Evolutionary conservation across 2,797 vertebrate genomes (phyloP).

Genomic region (Lagocephalus sceleratus): DNA sequence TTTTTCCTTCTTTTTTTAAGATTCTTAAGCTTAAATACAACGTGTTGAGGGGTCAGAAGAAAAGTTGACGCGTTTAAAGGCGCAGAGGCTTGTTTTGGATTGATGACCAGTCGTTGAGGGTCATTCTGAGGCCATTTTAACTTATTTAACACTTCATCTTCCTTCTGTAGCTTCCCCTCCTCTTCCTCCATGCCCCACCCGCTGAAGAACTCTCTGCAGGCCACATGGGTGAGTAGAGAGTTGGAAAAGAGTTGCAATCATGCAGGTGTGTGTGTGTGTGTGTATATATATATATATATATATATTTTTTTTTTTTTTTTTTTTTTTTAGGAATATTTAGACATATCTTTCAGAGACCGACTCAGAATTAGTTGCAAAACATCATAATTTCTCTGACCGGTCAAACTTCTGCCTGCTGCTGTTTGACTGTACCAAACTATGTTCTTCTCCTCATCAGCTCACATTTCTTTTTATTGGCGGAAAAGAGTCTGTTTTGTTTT

Average conservation of each 20-base stretch:
- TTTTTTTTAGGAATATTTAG: no score
- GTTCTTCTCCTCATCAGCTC: conserved; percentile 18
- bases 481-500: conserved; percentile 17
- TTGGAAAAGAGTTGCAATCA: neutral
- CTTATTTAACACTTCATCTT: neutral
- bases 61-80: neutral
- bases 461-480: conserved; percentile 16
- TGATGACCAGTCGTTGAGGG: conserved; percentile 12
- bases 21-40: neutral
- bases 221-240: no score
- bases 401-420: conserved; percentile 4
- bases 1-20: neutral
- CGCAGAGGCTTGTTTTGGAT: conserved; percentile 1
- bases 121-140: neutral
- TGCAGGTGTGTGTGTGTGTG: conserved; percentile 5
- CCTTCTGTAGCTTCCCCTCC: neutral
- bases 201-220: neutral
- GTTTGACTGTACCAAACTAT: conserved; percentile 15
- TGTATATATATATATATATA: no score
- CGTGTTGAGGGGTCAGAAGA: neutral
- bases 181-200: neutral
- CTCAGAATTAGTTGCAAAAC: conserved; percentile 14
- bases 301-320: no score
- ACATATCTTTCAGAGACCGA: conserved; percentile 12
- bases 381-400: conserved; percentile 15